phyloP scores from a whole-genome alignment of 2,797 vertebrate species.

The Ibycter americanus region DNA sequence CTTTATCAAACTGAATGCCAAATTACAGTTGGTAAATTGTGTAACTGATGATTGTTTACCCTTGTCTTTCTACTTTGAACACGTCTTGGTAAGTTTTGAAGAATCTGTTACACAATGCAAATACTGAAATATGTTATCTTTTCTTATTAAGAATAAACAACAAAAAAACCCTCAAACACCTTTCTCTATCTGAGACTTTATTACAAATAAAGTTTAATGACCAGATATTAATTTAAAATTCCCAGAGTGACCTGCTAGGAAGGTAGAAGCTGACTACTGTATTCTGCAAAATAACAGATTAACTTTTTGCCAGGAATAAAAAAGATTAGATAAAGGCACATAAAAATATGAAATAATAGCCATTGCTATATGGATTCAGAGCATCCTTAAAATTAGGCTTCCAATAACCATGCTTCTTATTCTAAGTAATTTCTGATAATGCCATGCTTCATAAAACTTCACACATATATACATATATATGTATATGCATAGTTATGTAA shows the following conservation, averaged over 20 bases:
- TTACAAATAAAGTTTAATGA: not conserved
- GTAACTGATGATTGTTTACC: not conserved
- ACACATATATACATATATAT: not conserved
- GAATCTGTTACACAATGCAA: not conserved
- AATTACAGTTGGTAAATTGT: conserved; percentile 2
- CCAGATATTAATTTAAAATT: not conserved
- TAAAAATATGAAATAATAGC: not conserved
- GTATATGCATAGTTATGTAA: not conserved
- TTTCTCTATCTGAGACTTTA: not conserved
- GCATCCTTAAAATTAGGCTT: not conserved
- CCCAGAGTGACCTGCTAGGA: not conserved
- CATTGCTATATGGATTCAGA: not conserved
- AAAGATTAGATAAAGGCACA: not conserved
- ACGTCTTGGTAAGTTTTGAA: not conserved
- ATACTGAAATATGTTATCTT: not conserved
- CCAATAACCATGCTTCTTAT: not conserved
- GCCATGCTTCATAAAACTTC: not conserved
- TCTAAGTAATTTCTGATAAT: not conserved
- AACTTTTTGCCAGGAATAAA: not conserved
- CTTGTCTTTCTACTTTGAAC: not conserved
- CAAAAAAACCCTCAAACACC: not conserved
- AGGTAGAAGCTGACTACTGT: not conserved
- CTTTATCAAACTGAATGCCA: conserved; percentile 26
- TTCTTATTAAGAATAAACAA: not conserved
- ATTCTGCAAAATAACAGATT: not conserved